Evolutionary conservation across 2,797 vertebrate species (phyloP).

Genomic region (Chlorospingus semifuscus): DNA sequence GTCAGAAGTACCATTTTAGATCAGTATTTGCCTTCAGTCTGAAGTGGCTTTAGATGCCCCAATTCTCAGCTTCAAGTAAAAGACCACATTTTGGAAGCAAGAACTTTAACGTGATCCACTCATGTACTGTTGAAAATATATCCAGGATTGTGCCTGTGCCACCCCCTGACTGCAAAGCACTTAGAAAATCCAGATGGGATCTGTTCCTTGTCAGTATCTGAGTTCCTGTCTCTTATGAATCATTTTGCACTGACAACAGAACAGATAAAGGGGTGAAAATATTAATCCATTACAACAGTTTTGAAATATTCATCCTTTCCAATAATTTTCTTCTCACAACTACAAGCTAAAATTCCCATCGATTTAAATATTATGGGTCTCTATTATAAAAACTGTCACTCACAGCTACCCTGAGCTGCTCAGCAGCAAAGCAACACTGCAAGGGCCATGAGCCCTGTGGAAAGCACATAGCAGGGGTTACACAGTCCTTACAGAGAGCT

Average conservation of each 20-base stretch:
- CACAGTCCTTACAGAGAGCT: not conserved
- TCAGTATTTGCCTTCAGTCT: not conserved
- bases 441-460: not conserved
- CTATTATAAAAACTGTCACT: not conserved
- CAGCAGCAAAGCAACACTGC: not conserved
- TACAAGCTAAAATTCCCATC: not conserved
- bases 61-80: not conserved
- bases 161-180: not conserved
- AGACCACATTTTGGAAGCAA: not conserved
- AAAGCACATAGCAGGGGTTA: not conserved
- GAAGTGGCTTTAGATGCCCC: not conserved
- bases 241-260: not conserved
- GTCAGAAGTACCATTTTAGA: not conserved
- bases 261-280: not conserved
- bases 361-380: not conserved
- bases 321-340: not conserved
- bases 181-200: not conserved
- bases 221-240: not conserved
- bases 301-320: not conserved
- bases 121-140: not conserved
- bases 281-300: not conserved
- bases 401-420: not conserved
- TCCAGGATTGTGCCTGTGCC: not conserved
- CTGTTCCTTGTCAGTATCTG: not conserved
- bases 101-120: not conserved